These are phyloP conservation scores for Phrynocephalus vlangalii DNA, from an alignment of 2,797 vertebrate species.

Conservation along the genomic window DNA sequence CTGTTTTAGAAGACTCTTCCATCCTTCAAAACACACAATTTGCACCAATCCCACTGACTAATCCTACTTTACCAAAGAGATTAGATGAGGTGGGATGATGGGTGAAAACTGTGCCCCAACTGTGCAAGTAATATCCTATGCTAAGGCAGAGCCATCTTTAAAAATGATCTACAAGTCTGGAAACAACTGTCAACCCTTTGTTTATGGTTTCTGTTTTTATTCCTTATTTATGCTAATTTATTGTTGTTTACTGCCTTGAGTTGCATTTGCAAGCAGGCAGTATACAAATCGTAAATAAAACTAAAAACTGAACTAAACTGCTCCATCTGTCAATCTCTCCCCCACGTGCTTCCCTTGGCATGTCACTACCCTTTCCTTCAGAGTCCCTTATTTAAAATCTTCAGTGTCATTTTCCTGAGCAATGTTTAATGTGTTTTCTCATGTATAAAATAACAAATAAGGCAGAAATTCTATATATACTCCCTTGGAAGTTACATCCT, in stretches of 20 bases:
- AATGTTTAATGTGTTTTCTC: background rate
- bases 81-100: background rate
- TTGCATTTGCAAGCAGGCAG: too few relatives aligned
- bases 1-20: background rate
- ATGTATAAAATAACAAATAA: background rate
- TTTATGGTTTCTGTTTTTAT: too few relatives aligned
- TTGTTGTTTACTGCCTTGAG: too few relatives aligned
- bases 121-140: too few relatives aligned
- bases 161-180: too few relatives aligned
- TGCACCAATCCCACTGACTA: background rate
- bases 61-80: background rate
- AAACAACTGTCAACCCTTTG: too few relatives aligned
- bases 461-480: background rate
- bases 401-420: background rate
- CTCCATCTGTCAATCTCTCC: background rate
- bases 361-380: background rate
- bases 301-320: too few relatives aligned
- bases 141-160: too few relatives aligned
- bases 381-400: too few relatives aligned
- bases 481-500: background rate
- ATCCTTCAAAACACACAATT: background rate
- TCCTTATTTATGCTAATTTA: too few relatives aligned
- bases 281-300: too few relatives aligned
- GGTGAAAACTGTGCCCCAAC: too few relatives aligned
- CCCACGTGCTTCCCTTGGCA: background rate